Conservation (phyloP, 2,888 invertebrate species). For the Drosophila engyochracea region DNA sequence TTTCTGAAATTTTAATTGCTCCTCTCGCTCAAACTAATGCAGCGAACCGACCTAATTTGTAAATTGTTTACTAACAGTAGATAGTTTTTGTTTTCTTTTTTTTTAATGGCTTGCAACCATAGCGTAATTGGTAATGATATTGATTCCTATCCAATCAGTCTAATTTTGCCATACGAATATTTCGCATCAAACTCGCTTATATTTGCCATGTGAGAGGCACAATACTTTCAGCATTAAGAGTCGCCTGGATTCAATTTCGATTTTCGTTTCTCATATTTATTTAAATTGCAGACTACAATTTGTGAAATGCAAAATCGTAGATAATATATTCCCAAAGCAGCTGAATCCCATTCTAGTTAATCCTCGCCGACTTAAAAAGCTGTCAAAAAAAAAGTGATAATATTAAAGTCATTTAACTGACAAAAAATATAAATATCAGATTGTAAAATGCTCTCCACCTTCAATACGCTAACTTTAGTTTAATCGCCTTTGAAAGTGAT, state of each 20-base stretch:
- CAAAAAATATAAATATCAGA: background rate
- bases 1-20: slow-evolving; percentile 65
- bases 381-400: background rate
- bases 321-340: background rate
- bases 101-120: background rate
- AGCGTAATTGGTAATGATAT: background rate
- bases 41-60: slow-evolving; percentile 8
- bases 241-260: no score
- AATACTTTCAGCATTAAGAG: background rate
- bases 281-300: background rate
- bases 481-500: slow-evolving; percentile 16
- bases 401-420: background rate
- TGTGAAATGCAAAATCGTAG: background rate
- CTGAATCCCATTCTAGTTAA: background rate
- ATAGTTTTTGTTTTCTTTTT: background rate
- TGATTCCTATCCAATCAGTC: background rate
- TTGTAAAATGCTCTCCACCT: background rate
- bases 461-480: background rate
- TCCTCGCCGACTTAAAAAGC: background rate
- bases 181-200: background rate
- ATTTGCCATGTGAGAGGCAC: background rate
- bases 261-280: background rate
- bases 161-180: background rate
- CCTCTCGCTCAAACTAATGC: slow-evolving; percentile 11
- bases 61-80: slow-evolving; percentile 1